phyloP scores from a whole-genome alignment of 2,113 vertebrate species.

The Oncorhynchus gorbuscha region DNA sequence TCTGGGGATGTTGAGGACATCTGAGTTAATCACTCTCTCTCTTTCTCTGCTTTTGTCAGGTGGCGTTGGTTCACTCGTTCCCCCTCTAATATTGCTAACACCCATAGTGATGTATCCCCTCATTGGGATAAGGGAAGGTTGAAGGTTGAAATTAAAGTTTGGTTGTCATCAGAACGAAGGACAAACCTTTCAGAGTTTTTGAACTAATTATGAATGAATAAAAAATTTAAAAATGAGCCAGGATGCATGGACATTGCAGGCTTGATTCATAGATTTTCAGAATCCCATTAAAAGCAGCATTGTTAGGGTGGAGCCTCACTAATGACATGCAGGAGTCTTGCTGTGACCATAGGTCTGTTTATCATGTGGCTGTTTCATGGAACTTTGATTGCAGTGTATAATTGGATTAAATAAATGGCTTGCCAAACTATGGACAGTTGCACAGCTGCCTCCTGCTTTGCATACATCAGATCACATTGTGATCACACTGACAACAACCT shows the following conservation, averaged over 20 bases:
- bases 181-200: conserved; percentile 45
- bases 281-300: conserved; percentile 74
- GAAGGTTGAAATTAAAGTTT: conserved; percentile 66
- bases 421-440: conserved; percentile 43
- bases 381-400: conserved; percentile 69
- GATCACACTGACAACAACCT: too few species aligned
- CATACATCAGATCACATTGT: conserved; percentile 41
- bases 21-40: conserved; percentile 58
- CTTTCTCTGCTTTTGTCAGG: conserved; percentile 36
- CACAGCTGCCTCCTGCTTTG: conserved; percentile 41
- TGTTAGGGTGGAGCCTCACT: conserved; percentile 49
- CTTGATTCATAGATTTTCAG: conserved; percentile 62
- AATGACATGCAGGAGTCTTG: conserved; percentile 61
- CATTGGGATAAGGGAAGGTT: conserved; percentile 39
- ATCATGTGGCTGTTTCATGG: conserved; percentile 68
- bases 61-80: neutral
- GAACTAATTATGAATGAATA: conserved; percentile 66
- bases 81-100: conserved; percentile 40
- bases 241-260: conserved; percentile 38
- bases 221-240: too few species aligned
- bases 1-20: conserved; percentile 60
- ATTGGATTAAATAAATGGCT: conserved; percentile 74
- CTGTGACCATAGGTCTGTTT: conserved; percentile 43
- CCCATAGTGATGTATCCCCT: conserved; percentile 63
- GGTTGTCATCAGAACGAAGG: conserved; percentile 40